These are phyloP conservation scores for Sebastiscus tertius DNA, from an alignment of 2,797 vertebrate species.

Conservation along the genomic window DNA sequence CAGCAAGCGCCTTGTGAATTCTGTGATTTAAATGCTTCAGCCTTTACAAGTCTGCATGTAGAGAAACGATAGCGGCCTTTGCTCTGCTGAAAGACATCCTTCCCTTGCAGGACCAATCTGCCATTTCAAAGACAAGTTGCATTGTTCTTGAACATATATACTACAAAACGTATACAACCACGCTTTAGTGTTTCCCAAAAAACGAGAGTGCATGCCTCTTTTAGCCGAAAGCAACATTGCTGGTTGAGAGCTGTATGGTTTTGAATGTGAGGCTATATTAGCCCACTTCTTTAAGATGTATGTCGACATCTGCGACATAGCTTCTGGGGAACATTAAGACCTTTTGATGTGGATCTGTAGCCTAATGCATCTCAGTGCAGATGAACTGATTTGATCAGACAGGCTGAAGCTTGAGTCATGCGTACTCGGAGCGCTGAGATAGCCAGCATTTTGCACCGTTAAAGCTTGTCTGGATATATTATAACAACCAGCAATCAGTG, in stretches of 20 bases:
- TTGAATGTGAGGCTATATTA: conserved; percentile 29
- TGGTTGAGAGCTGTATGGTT: conserved; percentile 25
- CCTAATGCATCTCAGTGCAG: conserved; percentile 62
- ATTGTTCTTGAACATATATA: conserved; percentile 30
- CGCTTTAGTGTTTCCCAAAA: conserved; percentile 22
- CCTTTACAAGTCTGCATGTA: background rate
- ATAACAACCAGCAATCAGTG: conserved; percentile 17
- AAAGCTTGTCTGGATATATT: conserved; percentile 25
- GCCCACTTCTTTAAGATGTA: conserved; percentile 51
- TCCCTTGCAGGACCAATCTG: conserved; percentile 31
- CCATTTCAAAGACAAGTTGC: conserved; percentile 29
- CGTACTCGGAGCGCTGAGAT: conserved; percentile 20
- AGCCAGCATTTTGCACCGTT: conserved; percentile 25
- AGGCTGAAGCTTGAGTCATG: conserved; percentile 46
- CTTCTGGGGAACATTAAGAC: conserved; percentile 68
- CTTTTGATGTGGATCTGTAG: conserved; percentile 70
- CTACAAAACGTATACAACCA: conserved; percentile 9
- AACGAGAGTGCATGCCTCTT: conserved; percentile 7
- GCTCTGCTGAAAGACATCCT: conserved; percentile 29
- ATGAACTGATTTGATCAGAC: conserved; percentile 66
- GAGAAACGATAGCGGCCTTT: background rate
- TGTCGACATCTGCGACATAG: conserved; percentile 41
- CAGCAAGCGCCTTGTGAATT: background rate
- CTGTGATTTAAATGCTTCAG: background rate
- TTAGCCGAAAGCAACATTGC: conserved; percentile 26